Conservation (phyloP, 2,113 vertebrate species). For the Caranx ignobilis region DNA sequence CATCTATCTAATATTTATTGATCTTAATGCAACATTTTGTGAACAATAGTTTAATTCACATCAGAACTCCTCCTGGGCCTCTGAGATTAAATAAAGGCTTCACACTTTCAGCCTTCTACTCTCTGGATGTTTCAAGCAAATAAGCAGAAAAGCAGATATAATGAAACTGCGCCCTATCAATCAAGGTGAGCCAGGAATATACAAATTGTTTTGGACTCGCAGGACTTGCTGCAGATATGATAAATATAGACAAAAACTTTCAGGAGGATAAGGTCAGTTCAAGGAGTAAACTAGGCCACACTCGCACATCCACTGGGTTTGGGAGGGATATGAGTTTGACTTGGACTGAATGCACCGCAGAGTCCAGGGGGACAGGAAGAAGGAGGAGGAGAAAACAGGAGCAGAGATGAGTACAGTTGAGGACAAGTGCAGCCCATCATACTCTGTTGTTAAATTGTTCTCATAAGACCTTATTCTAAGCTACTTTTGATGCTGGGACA, state of each 20-base stretch:
- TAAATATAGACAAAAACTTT: constrained; percentile 18
- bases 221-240: constrained; percentile 7
- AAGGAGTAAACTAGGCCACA: constrained; percentile 41
- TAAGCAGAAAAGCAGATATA: neutral
- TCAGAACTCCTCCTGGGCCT: neutral
- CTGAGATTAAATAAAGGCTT: constrained; percentile 22
- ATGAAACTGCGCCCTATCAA: neutral
- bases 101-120: neutral
- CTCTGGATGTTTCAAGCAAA: constrained; percentile 20
- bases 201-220: constrained; percentile 6
- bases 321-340: constrained; percentile 18
- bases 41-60: constrained; percentile 22
- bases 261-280: constrained; percentile 31
- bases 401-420: constrained; percentile 31
- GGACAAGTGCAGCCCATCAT: constrained; percentile 35
- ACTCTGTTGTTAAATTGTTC: constrained; percentile 19
- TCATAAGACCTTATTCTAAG: constrained; percentile 31
- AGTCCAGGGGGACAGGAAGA: constrained; percentile 32
- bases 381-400: constrained; percentile 31
- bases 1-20: constrained; percentile 2
- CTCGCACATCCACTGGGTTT: constrained; percentile 2
- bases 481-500: constrained; percentile 39
- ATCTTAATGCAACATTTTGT: constrained; percentile 13
- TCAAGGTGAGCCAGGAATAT: constrained; percentile 7
- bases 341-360: constrained; percentile 23